These are phyloP conservation scores for Kryptopterus vitreolus DNA, from an alignment of 2,797 vertebrate genomes.

Conservation along the genomic window DNA sequence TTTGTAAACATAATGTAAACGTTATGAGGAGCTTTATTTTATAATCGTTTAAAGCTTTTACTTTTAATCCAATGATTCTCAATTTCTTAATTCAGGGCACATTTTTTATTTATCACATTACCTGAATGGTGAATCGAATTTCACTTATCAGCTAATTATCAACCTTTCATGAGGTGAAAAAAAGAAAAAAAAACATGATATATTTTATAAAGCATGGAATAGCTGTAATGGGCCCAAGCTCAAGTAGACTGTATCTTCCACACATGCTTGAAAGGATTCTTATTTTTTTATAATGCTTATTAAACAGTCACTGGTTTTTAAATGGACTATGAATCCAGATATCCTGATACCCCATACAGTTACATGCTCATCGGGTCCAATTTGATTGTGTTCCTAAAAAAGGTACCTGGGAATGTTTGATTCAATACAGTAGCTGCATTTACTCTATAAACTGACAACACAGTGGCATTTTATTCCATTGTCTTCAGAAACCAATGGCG, in stretches of 20 bases:
- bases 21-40: constrained; percentile 3
- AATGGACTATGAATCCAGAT: background rate
- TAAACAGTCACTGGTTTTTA: constrained; percentile 8
- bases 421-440: background rate
- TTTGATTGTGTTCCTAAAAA: background rate
- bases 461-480: background rate
- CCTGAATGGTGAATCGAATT: constrained; percentile 3
- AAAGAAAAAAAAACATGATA: constrained; percentile 12
- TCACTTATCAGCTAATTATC: constrained; percentile 23
- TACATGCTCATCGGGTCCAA: background rate
- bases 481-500: too few species aligned
- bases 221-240: constrained; percentile 9
- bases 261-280: constrained; percentile 5
- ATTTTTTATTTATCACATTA: background rate
- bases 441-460: background rate
- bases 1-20: constrained; percentile 14
- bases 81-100: background rate
- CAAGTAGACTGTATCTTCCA: background rate
- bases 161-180: constrained; percentile 13
- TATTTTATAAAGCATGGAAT: constrained; percentile 12
- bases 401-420: background rate
- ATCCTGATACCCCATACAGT: background rate
- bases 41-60: constrained; percentile 6
- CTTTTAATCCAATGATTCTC: constrained; percentile 6
- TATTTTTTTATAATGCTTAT: constrained; percentile 8